phyloP scores from a whole-genome alignment of 2,113 vertebrate species.

The Zosterops hypoxanthus region DNA sequence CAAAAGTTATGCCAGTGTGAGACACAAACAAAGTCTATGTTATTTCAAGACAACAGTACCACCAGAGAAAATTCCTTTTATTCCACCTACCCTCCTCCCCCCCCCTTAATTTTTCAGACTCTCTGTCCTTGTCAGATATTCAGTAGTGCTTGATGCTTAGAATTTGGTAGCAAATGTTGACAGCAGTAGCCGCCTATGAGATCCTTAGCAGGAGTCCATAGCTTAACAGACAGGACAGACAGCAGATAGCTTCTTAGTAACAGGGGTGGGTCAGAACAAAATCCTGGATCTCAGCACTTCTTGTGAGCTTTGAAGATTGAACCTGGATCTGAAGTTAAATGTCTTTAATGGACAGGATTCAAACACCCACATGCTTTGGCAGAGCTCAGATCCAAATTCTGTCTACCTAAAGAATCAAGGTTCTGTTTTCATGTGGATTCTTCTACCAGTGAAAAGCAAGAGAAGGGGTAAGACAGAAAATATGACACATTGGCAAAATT shows the following conservation, averaged over 20 bases:
- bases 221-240: neutral
- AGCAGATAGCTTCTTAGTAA: neutral
- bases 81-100: neutral
- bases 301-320: neutral
- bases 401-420: slow-evolving; percentile 51
- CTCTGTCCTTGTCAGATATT: neutral
- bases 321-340: slow-evolving; percentile 28
- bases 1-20: slow-evolving; percentile 37
- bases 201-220: neutral
- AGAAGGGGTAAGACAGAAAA: slow-evolving; percentile 46
- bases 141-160: neutral
- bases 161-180: neutral
- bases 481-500: slow-evolving; percentile 59
- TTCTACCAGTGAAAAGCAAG: slow-evolving; percentile 8
- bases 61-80: slow-evolving; percentile 24
- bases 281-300: slow-evolving; percentile 9
- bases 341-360: slow-evolving; percentile 23
- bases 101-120: neutral
- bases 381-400: slow-evolving; percentile 14
- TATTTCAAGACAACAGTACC: slow-evolving; percentile 33
- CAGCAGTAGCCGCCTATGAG: neutral
- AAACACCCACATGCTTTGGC: slow-evolving; percentile 51
- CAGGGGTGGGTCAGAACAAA: slow-evolving; percentile 2
- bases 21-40: slow-evolving; percentile 45
- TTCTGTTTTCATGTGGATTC: slow-evolving; percentile 41